Evolutionary conservation across 2,888 invertebrate species (phyloP).

Genomic region (Malachius bipustulatus): DNA sequence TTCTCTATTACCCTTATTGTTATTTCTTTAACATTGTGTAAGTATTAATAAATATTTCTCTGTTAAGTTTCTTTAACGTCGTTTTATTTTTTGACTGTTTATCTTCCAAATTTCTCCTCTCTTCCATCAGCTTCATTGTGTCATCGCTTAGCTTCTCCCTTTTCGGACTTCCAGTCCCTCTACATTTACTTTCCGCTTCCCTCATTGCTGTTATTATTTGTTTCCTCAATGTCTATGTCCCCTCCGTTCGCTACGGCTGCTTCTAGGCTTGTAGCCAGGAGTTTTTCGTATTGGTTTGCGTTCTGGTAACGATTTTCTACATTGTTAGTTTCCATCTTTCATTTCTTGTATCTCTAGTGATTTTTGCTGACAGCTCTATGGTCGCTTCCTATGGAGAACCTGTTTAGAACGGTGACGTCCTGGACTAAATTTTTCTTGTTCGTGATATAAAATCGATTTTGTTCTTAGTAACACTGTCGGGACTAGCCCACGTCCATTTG

Average conservation of each 20-base stretch:
- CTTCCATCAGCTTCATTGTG: slow-evolving; percentile 9
- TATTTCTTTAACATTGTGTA: no score
- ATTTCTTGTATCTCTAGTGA: no score
- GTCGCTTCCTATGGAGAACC: slow-evolving; percentile 6
- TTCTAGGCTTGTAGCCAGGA: no score
- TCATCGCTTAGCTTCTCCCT: slow-evolving; percentile 9
- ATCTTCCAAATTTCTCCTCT: slow-evolving; percentile 9
- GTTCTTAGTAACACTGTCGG: slow-evolving; percentile 10
- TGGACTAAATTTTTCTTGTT: slow-evolving; percentile 9
- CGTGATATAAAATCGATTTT: slow-evolving; percentile 13
- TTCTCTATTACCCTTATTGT: slow-evolving; percentile 7
- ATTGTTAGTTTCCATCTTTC: slow-evolving; percentile 6
- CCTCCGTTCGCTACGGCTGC: no score
- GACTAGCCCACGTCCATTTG: slow-evolving; percentile 12
- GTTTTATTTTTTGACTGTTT: slow-evolving; percentile 9
- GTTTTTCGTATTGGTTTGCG: no score
- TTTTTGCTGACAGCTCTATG: no score
- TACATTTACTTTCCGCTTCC: slow-evolving; percentile 8
- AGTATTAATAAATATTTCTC: no score
- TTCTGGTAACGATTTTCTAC: slow-evolving; percentile 5
- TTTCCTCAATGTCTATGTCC: slow-evolving; percentile 8
- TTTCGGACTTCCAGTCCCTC: slow-evolving; percentile 9
- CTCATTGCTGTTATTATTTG: slow-evolving; percentile 9
- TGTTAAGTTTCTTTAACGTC: slow-evolving; percentile 9
- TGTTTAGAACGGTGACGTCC: slow-evolving; percentile 10